Evolutionary conservation across 2,888 invertebrate genomes (phyloP), one percentile per base, ranked within the genome.

Genomic region (Rhopalosiphum nymphaeae): DNA sequence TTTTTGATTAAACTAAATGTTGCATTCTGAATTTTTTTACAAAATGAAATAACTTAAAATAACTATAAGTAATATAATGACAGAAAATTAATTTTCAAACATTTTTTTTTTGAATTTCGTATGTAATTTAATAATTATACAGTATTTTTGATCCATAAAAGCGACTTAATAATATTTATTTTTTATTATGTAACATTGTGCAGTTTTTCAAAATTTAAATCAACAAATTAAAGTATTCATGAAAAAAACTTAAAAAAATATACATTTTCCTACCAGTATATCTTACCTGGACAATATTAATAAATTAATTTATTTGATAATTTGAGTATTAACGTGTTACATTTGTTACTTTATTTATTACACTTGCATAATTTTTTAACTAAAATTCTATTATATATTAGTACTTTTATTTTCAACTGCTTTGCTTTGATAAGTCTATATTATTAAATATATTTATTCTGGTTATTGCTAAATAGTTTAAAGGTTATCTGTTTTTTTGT

Each of bases 401-500:
- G 21, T 36, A 78, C 36, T 36, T 78, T 78, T 78, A 78, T 78
- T 21, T 78, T 21, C 7, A 78, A 36, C 67, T 67, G 5, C 5
- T 67, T 36, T 88, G 26, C 36, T 26, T n/a, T 56, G 53, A 88
- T 88, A 57, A 56, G 26, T 42, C 25, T 89, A 25, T 36, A 42
- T 78, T 85, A 84, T 56, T 56, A 42, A 42, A 42, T 42, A 42
- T n/a, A 89, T 89, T 44, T 61, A 36, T 78, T 67, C 67, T 21
- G 36, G n/a, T 61, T 91, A 91, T 16, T 44, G 36, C 85, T 56
- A 3, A 91, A 53, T 91, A 49, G 57, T 91, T 57, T 36, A 46
- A 46, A 91, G 56, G 91, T 91, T 91, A 91, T 91, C 84, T 21
- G 57, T 46, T 91, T 57, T 85, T 86, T 57, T 86, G 16, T 44